Percentiles rank a stretch among this genome's conserved stretches.
These are phyloP conservation scores for Tetropium fuscum DNA, from an alignment of 2,888 invertebrate species.

Conservation along the genomic window DNA sequence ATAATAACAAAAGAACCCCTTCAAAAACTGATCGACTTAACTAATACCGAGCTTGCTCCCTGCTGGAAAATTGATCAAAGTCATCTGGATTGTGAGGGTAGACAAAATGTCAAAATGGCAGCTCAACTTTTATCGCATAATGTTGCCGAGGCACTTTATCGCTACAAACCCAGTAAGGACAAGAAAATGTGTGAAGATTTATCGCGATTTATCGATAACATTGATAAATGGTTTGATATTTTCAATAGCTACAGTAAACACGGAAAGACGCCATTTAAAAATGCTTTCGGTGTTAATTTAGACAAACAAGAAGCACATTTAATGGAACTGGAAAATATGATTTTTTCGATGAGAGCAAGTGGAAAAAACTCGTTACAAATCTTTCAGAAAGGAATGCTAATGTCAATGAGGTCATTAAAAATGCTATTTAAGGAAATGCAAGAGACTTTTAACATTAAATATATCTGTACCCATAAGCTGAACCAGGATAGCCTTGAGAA, in stretches of 20 bases:
- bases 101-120: slow-evolving; percentile 25
- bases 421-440: neutral
- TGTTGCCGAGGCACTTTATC: slow-evolving; percentile 12
- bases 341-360: slow-evolving; percentile 35
- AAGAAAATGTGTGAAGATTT: slow-evolving; percentile 40
- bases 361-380: slow-evolving; percentile 33
- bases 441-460: neutral
- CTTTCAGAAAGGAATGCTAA: slow-evolving; percentile 44
- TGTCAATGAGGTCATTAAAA: slow-evolving; percentile 28
- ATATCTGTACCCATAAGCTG: neutral
- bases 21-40: neutral
- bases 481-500: neutral
- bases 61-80: slow-evolving; percentile 7
- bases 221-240: slow-evolving; percentile 47
- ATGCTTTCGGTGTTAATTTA: slow-evolving; percentile 33
- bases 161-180: slow-evolving; percentile 17
- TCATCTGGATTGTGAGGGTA: slow-evolving; percentile 2
- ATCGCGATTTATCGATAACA: slow-evolving; percentile 41
- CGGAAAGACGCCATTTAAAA: slow-evolving; percentile 33
- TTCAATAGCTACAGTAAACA: slow-evolving; percentile 41
- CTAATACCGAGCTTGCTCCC: slow-evolving; percentile 4
- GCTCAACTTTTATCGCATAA: slow-evolving; percentile 24
- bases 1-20: slow-evolving; percentile 6
- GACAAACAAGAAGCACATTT: slow-evolving; percentile 38
- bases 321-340: slow-evolving; percentile 29